Base-by-base conservation (phyloP, 2,797 vertebrate genomes). In the Balearica regulorum region DNA sequence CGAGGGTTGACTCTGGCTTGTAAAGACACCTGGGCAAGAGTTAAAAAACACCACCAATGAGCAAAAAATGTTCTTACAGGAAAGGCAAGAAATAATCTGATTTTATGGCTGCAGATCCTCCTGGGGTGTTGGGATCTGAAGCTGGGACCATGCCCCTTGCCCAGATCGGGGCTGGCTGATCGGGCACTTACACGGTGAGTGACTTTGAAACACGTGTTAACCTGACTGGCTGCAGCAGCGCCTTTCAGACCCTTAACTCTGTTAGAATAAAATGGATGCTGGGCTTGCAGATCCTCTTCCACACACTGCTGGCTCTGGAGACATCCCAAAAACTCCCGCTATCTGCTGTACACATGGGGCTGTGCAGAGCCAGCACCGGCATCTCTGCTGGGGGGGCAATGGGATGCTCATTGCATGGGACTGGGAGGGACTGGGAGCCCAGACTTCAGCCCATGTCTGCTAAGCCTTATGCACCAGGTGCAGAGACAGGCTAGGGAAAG, bases 301-400 rank as follows among this genome's bases (percentile, higher is more conserved):
- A 18, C 7, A 2, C 0, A 0, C 31, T 0, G 0, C 37, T 35
- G 20, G 58, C 58, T 55, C 46, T 64, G 29, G 58, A 53, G 26
- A 17, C 43, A 39, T 16, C 62, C 68, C 62, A 13, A 35, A 72
- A 89, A 5, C 19, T 39, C n/a, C 31, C 26, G 14, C 11, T 16
- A 21, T 29, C 8, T 29, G 71, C 41, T 37, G 57, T 11, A 39
- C 7, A 11, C 1, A 0, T 10, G 33, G 76, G 25, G 43, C 24
- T 18, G n/a, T 41, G 58, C 1, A 2, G 21, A 65, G 14, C 64
- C 68, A 64, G 48, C 44, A 44, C 28, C 82, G 79, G 58, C 44
- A 13, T 19, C 60, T 51, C n/a, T 5, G 1, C 29, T 3, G 2
- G 11, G 11, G 11, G 6, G 26, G 26, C 1, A 8, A 6, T 13